Evolutionary conservation across 2,113 vertebrate species (phyloP), one percentile per base, ranked within the genome.

Genomic region (Alligator mississippiensis): DNA sequence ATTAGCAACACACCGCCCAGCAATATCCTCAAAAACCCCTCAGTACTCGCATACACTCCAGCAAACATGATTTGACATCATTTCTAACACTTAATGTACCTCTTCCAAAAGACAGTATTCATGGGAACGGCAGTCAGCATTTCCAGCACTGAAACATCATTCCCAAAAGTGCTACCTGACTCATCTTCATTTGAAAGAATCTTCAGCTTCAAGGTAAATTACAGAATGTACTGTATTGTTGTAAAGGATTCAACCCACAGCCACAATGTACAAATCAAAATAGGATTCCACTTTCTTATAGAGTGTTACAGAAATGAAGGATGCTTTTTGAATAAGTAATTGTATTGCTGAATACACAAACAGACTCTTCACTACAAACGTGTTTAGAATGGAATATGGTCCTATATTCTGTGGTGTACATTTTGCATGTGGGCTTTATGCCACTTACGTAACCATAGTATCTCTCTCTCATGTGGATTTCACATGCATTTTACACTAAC

Each of bases 131-230:
- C 25, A 80, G 95, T 87, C 83, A 90, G 54, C 75, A 68, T 86
- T 95, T 83, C 70, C 72, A 90, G 2, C 84, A 77, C 55, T 77
- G 62, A 74, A 88, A 38, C 57, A 13, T 70, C 60, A 62, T 93
- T 91, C 82, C 94, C 90, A 0, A 77, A 88, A 97, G 89, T 74
- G 80, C 88, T 87, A 66, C 79, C 87, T 97, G 96, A 97, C 89
- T 98, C 97, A 96, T 92, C 77, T 82, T 93, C 83, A 77, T 93
- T 85, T 94, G 94, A 93, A 94, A 85, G 91, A 95, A 47, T 88
- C 93, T 90, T 87, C 85, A 95, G 88, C 80, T 94, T 95, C 76
- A 89, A 97, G 96, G 94, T 83, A 96, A 96, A 96, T 97, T 84
- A 95, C 82, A 95, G 88, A 89, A n/a, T 93, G 87, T 95, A 75